These are phyloP conservation scores for Entelurus aequoreus DNA, from an alignment of 2,113 vertebrate genomes.

Conservation along the genomic window DNA sequence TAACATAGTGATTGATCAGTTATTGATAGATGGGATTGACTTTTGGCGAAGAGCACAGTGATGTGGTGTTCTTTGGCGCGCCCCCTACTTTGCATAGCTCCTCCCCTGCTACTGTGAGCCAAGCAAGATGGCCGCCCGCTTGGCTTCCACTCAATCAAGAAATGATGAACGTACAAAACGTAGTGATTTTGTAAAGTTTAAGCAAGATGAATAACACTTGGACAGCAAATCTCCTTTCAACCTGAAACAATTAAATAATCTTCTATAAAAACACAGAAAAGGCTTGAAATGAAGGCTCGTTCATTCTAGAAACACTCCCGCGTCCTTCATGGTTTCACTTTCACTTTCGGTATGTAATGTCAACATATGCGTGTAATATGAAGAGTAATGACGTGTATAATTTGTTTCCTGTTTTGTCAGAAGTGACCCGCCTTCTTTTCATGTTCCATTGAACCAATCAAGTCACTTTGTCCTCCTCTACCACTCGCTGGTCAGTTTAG, in stretches of 20 bases:
- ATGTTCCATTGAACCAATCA: not conserved
- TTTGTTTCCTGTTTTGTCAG: conserved; percentile 1
- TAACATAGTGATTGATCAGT: too few relatives aligned
- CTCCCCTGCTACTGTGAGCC: too few relatives aligned
- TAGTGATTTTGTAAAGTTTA: not conserved
- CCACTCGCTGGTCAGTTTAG: conserved; percentile 95
- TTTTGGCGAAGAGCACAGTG: too few relatives aligned
- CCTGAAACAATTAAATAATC: conserved; percentile 77
- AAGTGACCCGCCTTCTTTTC: not conserved
- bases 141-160: not conserved
- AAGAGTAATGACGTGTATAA: conserved; percentile 42
- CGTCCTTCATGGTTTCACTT: not conserved
- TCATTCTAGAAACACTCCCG: conserved; percentile 40
- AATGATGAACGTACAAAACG: conserved; percentile 15
- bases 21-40: too few relatives aligned
- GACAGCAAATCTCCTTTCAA: conserved; percentile 46
- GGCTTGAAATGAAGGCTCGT: conserved; percentile 54
- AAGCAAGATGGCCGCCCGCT: too few relatives aligned
- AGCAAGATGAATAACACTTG: conserved; percentile 10
- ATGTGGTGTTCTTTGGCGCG: too few relatives aligned
- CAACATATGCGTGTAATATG: conserved; percentile 57
- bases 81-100: too few relatives aligned
- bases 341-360: conserved; percentile 7
- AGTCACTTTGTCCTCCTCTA: conserved; percentile 57
- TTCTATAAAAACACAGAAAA: conserved; percentile 71